A percentile compares a stretch with the other conserved stretches of the same genome.
Evolutionary conservation across 2,113 vertebrate species (phyloP).

Genomic region (Pterocles orientalis): DNA sequence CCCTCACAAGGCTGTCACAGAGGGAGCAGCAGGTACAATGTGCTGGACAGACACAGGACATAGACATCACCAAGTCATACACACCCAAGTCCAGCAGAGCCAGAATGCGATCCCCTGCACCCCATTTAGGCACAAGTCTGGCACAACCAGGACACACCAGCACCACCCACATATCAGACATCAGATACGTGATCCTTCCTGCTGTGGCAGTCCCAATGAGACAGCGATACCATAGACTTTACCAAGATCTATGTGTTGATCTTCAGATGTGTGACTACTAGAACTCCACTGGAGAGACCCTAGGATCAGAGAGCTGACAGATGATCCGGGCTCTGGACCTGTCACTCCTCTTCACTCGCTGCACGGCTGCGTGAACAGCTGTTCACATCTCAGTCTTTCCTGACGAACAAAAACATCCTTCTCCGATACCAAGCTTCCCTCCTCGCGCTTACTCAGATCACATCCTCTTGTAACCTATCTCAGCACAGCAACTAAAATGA

Average conservation of each 20-base stretch:
- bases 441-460: neutral
- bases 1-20: too few relatives aligned
- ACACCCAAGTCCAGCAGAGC: neutral
- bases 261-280: neutral
- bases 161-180: neutral
- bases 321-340: neutral
- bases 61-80: too few relatives aligned
- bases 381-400: neutral
- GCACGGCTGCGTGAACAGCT: neutral
- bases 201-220: accelerated
- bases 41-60: neutral
- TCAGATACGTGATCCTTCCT: neutral
- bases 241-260: too few relatives aligned
- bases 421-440: neutral
- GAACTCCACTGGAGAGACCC: neutral
- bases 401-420: neutral
- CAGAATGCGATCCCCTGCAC: neutral
- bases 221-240: neutral
- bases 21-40: neutral
- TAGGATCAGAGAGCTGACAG: neutral
- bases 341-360: neutral
- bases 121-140: neutral
- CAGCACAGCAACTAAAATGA: neutral
- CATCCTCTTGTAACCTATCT: neutral
- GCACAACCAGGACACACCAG: neutral